Evolutionary conservation across 1,140 invertebrate genomes (phyloP).

Genomic region (Babylonia areolata): DNA sequence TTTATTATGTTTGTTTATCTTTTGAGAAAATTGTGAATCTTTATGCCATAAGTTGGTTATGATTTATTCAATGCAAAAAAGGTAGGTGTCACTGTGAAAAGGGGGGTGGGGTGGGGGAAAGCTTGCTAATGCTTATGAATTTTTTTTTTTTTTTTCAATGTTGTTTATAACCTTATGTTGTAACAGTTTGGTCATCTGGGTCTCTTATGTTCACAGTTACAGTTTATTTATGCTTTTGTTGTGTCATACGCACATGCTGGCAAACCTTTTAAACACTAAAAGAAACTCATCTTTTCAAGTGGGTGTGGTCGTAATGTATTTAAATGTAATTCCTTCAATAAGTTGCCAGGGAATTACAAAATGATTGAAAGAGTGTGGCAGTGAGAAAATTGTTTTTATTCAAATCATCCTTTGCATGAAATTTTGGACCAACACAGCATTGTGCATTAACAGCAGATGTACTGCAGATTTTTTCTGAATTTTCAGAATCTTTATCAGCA

Average conservation of each 20-base stretch:
- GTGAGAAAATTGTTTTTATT: too few species aligned
- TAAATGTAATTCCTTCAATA: too few species aligned
- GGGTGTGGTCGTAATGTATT: neutral
- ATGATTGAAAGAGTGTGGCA: too few species aligned
- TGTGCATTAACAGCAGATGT: too few species aligned
- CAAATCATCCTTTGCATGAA: too few species aligned
- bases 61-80: neutral
- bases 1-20: neutral
- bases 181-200: neutral
- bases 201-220: neutral
- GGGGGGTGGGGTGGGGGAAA: too few species aligned
- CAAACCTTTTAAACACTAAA: neutral
- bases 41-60: neutral
- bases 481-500: too few species aligned
- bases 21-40: neutral
- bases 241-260: neutral
- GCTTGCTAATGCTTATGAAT: neutral
- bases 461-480: too few species aligned
- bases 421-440: too few species aligned
- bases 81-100: neutral
- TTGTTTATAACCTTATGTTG: neutral
- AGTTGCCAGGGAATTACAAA: too few species aligned
- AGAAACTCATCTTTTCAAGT: neutral
- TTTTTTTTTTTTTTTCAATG: too few species aligned
- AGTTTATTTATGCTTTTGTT: constrained; percentile 3